phyloP scores from a whole-genome alignment of 2,113 vertebrate species.

The Glaucidium brasilianum region DNA sequence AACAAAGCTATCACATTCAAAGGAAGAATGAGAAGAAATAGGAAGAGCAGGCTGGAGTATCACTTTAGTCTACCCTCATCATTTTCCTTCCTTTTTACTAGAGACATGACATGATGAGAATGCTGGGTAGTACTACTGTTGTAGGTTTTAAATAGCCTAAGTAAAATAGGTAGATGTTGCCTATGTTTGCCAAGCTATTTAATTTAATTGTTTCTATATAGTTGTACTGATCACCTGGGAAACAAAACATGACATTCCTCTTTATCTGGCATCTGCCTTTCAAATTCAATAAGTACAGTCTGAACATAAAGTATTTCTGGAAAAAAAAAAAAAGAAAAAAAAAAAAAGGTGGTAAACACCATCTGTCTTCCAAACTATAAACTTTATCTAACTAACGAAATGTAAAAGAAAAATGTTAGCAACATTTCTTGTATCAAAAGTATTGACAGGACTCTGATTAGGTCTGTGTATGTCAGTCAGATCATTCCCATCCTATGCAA shows the following conservation, averaged over 20 bases:
- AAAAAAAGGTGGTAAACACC: neutral
- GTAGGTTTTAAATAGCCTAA: neutral
- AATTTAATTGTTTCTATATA: neutral
- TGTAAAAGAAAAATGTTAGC: neutral
- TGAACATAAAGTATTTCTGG: neutral
- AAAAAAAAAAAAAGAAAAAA: neutral
- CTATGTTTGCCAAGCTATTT: neutral
- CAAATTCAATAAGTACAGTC: neutral
- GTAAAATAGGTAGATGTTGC: neutral
- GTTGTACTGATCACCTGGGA: neutral
- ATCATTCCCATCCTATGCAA: fast-evolving
- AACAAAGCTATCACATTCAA: constrained; percentile 2
- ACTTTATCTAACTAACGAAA: neutral
- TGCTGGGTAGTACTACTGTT: neutral
- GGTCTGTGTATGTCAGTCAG: neutral
- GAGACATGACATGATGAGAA: neutral
- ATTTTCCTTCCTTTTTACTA: neutral
- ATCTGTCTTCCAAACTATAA: neutral
- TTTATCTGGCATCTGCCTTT: neutral
- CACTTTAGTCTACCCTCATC: neutral
- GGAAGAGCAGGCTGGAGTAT: neutral
- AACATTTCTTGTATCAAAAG: neutral
- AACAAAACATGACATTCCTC: neutral
- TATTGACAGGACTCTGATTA: neutral
- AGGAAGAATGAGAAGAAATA: neutral